Evolutionary conservation across 2,888 invertebrate genomes (phyloP).

Genomic region (Mamestra brassicae): DNA sequence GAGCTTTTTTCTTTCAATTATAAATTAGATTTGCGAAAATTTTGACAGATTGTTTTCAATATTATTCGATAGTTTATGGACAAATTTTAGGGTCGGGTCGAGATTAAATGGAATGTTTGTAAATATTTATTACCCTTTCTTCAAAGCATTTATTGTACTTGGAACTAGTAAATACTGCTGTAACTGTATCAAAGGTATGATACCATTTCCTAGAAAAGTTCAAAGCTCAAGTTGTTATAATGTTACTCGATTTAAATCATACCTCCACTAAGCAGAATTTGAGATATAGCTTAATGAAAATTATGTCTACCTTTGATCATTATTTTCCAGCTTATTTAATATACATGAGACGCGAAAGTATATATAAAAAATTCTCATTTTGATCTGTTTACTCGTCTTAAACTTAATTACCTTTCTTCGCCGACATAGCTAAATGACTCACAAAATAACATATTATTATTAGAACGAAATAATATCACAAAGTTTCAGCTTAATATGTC

Average conservation of each 20-base stretch:
- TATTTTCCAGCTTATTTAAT: no score
- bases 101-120: not conserved
- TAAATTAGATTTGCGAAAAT: constrained; percentile 12
- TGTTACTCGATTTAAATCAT: not conserved
- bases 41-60: constrained; percentile 1
- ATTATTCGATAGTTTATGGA: constrained; percentile 8
- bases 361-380: not conserved
- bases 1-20: not conserved
- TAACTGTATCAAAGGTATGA: not conserved
- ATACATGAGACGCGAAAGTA: not conserved
- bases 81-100: not conserved
- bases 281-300: no score
- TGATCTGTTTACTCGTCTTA: not conserved
- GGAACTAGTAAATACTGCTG: not conserved
- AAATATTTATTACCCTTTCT: not conserved
- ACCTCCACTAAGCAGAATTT: not conserved
- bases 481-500: not conserved
- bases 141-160: not conserved
- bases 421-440: not conserved
- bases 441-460: not conserved
- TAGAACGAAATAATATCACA: not conserved
- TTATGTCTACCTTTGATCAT: no score
- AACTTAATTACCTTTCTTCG: not conserved
- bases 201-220: not conserved
- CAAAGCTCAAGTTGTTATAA: not conserved